These are phyloP conservation scores for Sylvia borin DNA, from an alignment of 2,797 vertebrate species.

Conservation along the genomic window DNA sequence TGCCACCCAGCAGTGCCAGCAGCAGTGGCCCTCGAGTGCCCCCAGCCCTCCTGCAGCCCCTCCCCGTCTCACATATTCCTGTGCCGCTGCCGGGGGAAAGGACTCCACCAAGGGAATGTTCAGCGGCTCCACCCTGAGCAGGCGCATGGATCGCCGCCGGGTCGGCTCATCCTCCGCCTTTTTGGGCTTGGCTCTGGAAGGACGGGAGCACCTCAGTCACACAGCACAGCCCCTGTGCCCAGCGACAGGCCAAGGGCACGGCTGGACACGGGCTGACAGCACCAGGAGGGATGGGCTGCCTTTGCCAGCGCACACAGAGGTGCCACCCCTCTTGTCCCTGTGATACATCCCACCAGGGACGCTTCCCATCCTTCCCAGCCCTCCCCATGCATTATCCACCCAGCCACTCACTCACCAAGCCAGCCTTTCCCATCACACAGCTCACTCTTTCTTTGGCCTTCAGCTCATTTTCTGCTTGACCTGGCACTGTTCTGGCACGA, in stretches of 20 bases:
- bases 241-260: background rate
- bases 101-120: background rate
- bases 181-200: constrained; percentile 63
- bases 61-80: constrained; percentile 68
- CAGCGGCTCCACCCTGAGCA: constrained; percentile 76
- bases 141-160: constrained; percentile 83
- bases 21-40: rapidly evolving
- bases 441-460: background rate
- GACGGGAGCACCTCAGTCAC: rapidly evolving
- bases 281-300: background rate
- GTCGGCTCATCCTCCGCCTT: constrained; percentile 62
- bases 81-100: background rate
- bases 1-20: rapidly evolving
- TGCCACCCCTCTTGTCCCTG: background rate
- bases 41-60: background rate
- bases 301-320: rapidly evolving
- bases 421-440: background rate
- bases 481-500: background rate
- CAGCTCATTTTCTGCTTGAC: background rate
- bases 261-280: background rate
- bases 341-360: background rate
- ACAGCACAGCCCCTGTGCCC: background rate
- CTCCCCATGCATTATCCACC: background rate
- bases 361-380: background rate
- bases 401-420: too few relatives aligned